Base-by-base conservation (phyloP, 2,113 vertebrate species). In the Cygnus buccinator region DNA sequence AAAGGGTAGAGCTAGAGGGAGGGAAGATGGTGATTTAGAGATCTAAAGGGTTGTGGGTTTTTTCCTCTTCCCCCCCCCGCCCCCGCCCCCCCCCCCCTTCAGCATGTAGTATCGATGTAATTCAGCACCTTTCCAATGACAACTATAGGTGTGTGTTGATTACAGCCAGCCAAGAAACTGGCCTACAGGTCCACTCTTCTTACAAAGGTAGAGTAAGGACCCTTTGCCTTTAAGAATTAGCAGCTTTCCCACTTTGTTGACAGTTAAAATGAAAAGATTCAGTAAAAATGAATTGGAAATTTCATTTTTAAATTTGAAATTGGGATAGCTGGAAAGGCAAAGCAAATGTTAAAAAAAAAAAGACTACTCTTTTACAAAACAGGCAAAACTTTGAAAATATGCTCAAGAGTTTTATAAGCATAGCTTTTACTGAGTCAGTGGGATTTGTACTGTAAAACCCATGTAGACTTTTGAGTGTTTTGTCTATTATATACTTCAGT, bases 11-110 rank as follows among this genome's bases (percentile, higher is more conserved):
- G 44, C 19, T 67, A 44, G 43, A 78, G 48, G 29, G 33, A 87
- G 37, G 48, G 48, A 86, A 72, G 91, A 82, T 26, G 35, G 52
- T 77, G 70, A 72, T 66, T 95, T 90, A 95, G 76, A 86, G 80
- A 84, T 93, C 58, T 71, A 58, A 95, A 43, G 48, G 52, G 44
- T 68, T 9, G 13, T 9, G 44, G 19, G 43, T 43, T 43, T 43
- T 43, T 43, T 43, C 16, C 13, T 37, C 37, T 37, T 37, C 37
- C 8, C 37, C 37, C 37, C 37, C 37, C 37, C 6, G 35, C 37
- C 37, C 37, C 37, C 37, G 8, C 37, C 37, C 37, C 37, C 37
- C 37, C 37, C 37, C 37, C 37, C 10, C 29, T 78, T 13, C 76
- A 90, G 88, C 39, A 54, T 71, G 85, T 22, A 87, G 63, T 35